Evolutionary conservation across 2,888 invertebrate genomes (phyloP), one percentile per base, ranked within the genome.

Genomic region (Metallyticus violacea): DNA sequence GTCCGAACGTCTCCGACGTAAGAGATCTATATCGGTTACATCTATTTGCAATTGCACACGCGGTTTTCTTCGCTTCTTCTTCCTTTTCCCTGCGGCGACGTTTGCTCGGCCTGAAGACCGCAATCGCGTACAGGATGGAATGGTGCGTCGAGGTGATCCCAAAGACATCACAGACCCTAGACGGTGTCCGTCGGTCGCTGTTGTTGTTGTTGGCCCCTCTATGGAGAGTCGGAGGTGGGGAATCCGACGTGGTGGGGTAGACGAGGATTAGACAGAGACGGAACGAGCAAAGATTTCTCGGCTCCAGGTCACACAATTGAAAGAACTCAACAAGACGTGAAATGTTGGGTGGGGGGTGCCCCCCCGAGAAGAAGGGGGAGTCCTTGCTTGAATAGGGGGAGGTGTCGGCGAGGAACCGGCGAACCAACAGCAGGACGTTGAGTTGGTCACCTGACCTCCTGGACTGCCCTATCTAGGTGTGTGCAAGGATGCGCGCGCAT

Each of bases 381-480:
- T 84, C 84, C 40, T 76, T n/a, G n/a, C 80, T 82, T 79, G 27
- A 26, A 84, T 86, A 80, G 87, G 85, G 85, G 87, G 87, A 87
- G 87, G 85, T 87, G 87, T 87, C 87, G 85, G 29, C 5, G 26
- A 81, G 77, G 81, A 78, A 29, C 30, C n/a, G n/a, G 77, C 76
- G 81, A 84, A 81, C 87, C 87, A 87, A 87, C 87, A 62, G 87
- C 77, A 85, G 81, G 30, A 26, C 25, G 26, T 79, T 26, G 30
- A n/a, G 26, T 26, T 27, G 87, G 87, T 87, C 87, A 87, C 85
- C 85, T 87, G 87, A 87, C 87, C 87, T 26, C 22, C 26, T 26
- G 87, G 87, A 77, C 85, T 81, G 81, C 85, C 87, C 87, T 81
- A 86, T 27, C 85, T 9, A 87, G 87, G 85, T 87, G 87, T 85